A percentile compares a stretch with the other conserved stretches of the same genome.
Evolutionary conservation across 37 sponge, comb jelly and placozoan genomes (phyloP).

Genomic region (Haliclona indistincta): DNA sequence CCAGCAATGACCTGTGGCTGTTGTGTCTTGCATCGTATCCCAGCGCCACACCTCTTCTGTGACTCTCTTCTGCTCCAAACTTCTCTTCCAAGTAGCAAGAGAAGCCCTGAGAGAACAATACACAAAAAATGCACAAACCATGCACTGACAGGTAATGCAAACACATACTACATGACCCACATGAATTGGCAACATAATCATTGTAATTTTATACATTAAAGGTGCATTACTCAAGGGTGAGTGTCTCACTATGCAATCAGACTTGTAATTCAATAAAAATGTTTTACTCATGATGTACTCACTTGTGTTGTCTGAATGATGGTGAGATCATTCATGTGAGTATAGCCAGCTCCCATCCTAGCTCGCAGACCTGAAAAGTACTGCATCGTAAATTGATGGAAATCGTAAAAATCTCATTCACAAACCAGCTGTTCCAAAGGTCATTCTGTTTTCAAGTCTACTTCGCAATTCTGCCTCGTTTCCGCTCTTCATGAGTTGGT

Average conservation of each 20-base stretch:
- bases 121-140: background rate
- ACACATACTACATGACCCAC: background rate
- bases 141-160: background rate
- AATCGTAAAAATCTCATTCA: constrained; percentile 4
- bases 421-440: constrained; percentile 88
- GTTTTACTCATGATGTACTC: background rate
- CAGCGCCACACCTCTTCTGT: constrained; percentile 85
- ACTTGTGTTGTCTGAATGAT: constrained; percentile 98
- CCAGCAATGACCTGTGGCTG: constrained; percentile 67
- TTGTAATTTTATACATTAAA: no score
- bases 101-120: constrained; percentile 56
- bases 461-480: constrained; percentile 42
- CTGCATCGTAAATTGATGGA: background rate
- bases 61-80: constrained; percentile 41
- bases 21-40: constrained; percentile 98
- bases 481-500: constrained; percentile 36
- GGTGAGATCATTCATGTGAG: constrained; percentile 96
- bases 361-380: constrained; percentile 77
- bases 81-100: constrained; percentile 59
- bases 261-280: background rate
- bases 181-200: no score
- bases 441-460: constrained; percentile 74
- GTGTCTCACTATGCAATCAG: background rate
- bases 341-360: constrained; percentile 95
- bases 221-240: no score